Percentiles rank a stretch among this genome's conserved stretches.
Conservation (phyloP, 2,113 vertebrate genomes). For the Notarius lentiginosus region DNA sequence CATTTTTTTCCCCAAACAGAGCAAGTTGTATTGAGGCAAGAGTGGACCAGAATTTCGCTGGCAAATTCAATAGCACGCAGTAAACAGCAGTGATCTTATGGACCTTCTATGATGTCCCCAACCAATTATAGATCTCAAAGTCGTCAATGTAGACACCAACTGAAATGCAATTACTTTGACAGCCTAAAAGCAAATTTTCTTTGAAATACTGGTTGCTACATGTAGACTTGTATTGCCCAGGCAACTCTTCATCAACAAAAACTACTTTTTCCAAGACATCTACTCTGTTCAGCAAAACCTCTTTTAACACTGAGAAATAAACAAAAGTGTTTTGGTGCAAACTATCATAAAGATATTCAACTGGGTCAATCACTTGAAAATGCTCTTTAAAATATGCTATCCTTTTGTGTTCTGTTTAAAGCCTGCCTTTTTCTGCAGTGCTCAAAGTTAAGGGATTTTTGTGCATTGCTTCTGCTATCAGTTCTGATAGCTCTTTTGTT, state of each 20-base stretch:
- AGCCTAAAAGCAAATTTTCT: conserved; percentile 31
- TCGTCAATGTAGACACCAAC: conserved; percentile 1
- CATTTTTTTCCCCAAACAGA: conserved; percentile 40
- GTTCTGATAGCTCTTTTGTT: too few species aligned
- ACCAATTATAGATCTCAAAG: conserved; percentile 34
- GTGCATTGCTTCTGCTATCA: too few species aligned
- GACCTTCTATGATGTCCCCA: conserved; percentile 43
- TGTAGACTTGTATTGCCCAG: not conserved
- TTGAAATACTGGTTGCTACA: conserved; percentile 22
- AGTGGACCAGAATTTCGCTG: conserved; percentile 23
- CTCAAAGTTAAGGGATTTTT: too few species aligned
- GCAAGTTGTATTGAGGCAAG: conserved; percentile 41
- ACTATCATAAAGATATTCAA: too few species aligned
- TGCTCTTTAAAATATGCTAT: too few species aligned
- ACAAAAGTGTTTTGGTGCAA: too few species aligned
- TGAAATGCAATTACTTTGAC: not conserved
- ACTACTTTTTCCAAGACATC: not conserved
- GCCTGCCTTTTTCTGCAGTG: too few species aligned
- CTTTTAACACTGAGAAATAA: too few species aligned
- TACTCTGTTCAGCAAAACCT: not conserved
- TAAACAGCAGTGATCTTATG: conserved; percentile 50
- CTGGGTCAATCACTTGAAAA: too few species aligned
- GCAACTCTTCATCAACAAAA: not conserved
- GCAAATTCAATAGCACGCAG: conserved; percentile 52
- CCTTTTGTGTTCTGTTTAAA: too few species aligned